Base-by-base conservation (phyloP, 1,140 invertebrate genomes). In the Aphaenogaster floridana region DNA sequence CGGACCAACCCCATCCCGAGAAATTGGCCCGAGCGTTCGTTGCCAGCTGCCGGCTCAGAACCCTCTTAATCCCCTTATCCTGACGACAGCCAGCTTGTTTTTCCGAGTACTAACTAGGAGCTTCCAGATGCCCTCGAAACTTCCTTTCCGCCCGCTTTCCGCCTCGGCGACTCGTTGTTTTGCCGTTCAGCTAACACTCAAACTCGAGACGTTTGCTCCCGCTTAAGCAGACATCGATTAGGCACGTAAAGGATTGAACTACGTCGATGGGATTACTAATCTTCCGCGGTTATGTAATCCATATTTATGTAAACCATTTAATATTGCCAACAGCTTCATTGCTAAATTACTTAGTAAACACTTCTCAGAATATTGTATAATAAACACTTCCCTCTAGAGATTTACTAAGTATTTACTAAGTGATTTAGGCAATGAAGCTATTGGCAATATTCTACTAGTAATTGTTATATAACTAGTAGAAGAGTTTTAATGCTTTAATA, bases 1-100 rank as follows among this genome's bases (percentile, higher is more conserved):
- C 48, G 54, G 57, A 45, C 21, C 57, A 77, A 45, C 21, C 57
- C 21, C 8, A 15, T 61, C 7, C 36, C 57, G 39, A 61, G 74
- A n/a, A 77, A 77, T 77, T 61, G 74, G 74, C 57, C 13, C 13
- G 54, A 61, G 54, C n/a, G 54, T 77, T 77, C 21, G 54, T 61
- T 61, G 54, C 74, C 72, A 76, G 54, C 54, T 77, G 57, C 57
- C 39, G 13, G 52, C 72, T 76, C 72, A 59, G 54, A 61, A 77
- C 39, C 74, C 39, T 45, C 54, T 77, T 77, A 77, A 77, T 77
- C 74, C 74, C 54, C 74, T 77, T 77, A 61, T 77, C 57, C 74
- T 34, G 54, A 39, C 54, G 74, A 77, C 74, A 77, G 74, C 57
- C 74, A 61, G 54, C 54, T 77, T 77, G 54, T 77, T 77, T 77